A percentile compares a stretch with the other conserved stretches of the same genome.
Evolutionary conservation across 2,113 vertebrate genomes (phyloP).

Genomic region (Gavia stellata): DNA sequence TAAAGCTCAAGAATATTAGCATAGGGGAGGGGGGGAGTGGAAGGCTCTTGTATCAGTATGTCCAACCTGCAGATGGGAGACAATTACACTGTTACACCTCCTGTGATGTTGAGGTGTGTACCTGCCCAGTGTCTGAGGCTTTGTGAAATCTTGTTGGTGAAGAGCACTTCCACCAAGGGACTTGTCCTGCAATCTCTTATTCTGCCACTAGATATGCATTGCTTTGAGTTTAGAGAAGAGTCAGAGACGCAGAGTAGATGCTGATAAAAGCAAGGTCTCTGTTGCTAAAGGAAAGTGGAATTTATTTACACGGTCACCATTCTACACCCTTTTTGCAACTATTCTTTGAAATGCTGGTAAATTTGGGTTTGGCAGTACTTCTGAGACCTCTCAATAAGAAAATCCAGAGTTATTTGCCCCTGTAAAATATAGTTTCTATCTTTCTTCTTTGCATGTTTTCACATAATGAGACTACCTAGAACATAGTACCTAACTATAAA

Average conservation of each 20-base stretch:
- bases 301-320: neutral
- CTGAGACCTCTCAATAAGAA: neutral
- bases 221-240: neutral
- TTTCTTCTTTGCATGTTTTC: neutral
- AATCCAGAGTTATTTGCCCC: neutral
- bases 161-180: neutral
- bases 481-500: neutral
- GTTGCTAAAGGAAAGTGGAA: neutral
- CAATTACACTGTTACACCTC: neutral
- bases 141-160: neutral
- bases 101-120: neutral
- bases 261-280: neutral
- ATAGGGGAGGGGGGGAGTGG: no score
- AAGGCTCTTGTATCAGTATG: neutral
- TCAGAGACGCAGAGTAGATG: neutral
- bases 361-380: neutral
- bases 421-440: neutral
- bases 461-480: neutral
- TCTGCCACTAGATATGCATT: accelerated
- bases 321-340: neutral
- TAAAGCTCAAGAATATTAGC: neutral
- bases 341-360: neutral
- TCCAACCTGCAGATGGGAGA: neutral
- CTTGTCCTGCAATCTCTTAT: neutral
- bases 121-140: neutral